Conservation (phyloP, 2,797 vertebrate genomes). For the Threskiornis aethiopicus region DNA sequence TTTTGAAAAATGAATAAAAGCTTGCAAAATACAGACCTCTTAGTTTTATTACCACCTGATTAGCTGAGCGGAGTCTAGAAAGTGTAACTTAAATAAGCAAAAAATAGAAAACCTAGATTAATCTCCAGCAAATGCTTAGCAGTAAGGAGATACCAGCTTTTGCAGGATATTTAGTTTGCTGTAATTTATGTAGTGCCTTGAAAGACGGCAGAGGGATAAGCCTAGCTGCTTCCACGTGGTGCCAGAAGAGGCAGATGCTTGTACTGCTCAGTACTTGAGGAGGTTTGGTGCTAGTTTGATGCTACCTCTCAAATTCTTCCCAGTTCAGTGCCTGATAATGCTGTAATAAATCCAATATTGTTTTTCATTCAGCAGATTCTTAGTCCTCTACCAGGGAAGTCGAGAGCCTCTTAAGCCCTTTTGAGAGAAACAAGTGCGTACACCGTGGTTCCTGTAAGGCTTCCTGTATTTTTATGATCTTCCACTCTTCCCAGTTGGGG, state of each 20-base stretch:
- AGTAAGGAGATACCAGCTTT: not conserved
- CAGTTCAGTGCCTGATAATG: not conserved
- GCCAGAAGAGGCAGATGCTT: not conserved
- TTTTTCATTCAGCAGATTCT: not conserved
- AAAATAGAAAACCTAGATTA: not conserved
- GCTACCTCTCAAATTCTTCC: not conserved
- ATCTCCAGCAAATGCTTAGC: not conserved
- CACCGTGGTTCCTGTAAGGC: not conserved
- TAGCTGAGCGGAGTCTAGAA: conserved; percentile 5
- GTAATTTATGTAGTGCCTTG: not conserved
- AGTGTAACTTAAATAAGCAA: not conserved
- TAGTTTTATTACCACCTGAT: not conserved
- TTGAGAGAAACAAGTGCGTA: not conserved
- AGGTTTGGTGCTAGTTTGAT: not conserved
- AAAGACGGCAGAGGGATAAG: not conserved
- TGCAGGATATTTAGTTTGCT: not conserved
- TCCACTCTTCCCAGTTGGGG: not conserved
- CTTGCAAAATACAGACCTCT: not conserved
- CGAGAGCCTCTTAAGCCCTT: not conserved
- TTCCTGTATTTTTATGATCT: not conserved
- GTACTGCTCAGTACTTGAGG: not conserved
- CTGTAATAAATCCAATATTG: not conserved
- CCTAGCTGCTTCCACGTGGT: not conserved
- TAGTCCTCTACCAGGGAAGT: not conserved
- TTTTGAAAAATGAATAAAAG: not conserved